Base-by-base conservation (phyloP, 2,113 vertebrate species). In the Myocastor coypus region DNA sequence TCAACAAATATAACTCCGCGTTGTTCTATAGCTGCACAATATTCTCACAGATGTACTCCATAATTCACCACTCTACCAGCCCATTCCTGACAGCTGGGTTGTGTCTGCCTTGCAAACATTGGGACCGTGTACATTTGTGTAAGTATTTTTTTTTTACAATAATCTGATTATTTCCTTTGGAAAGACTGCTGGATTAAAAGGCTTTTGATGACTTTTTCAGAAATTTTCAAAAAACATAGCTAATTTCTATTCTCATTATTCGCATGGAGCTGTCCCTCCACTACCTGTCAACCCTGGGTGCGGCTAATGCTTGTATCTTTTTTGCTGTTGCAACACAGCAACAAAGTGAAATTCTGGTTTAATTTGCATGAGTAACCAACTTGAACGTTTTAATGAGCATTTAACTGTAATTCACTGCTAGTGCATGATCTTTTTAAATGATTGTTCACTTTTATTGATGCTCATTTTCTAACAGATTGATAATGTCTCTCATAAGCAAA, bases 271-370 rank as follows among this genome's bases (percentile, higher is more conserved):
- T 85, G 16, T 55, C 42, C 30, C 82, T 77, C 80, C 34, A 46
- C 66, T 63, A 83, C 34, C 83, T n/a, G 16, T 16, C 28, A 66
- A 20, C 20, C 34, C 20, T 71, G 55, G 87, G 32, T 57, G 88
- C 22, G 86, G 82, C 82, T 81, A 94, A 55, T 94, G 77, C 77
- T 95, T 91, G 12, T 46, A 82, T 91, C 69, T 94, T 93, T 68
- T 68, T 50, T 4, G 16, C 28, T 66, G 8, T 88, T 77, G 52
- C 11, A 77, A 57, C 37, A 7, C 24, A 50, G 42, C 37, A 90
- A 55, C 14, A 75, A 93, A 78, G 55, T 71, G n/a, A 8, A 40
- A 52, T 28, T 46, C 1, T 40, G n/a, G 68, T 96, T 80, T 40
- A 86, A 93, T 89, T 61, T 84, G n/a, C 28, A 69, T 69, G 77